These are phyloP conservation scores for Teinopalpus imperialis DNA, from an alignment of 2,888 invertebrate genomes.

Conservation along the genomic window DNA sequence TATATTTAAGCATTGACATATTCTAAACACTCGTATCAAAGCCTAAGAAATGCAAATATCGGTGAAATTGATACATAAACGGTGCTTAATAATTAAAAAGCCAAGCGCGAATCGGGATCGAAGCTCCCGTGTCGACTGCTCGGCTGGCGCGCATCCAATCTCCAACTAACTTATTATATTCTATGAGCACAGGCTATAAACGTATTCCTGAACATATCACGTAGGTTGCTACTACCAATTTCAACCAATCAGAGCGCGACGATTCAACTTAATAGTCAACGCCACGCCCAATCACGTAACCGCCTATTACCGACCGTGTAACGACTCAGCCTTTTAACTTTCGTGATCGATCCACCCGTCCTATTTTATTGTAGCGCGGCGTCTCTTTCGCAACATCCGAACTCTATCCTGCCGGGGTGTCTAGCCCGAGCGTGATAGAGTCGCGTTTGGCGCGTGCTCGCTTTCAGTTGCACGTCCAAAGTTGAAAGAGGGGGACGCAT, in stretches of 20 bases:
- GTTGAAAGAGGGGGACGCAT: slow-evolving; percentile 78
- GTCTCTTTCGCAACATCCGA: slow-evolving; percentile 62
- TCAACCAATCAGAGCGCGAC: slow-evolving; percentile 80
- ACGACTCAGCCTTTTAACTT: slow-evolving; percentile 81
- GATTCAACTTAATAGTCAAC: slow-evolving; percentile 78
- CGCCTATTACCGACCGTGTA: slow-evolving; percentile 81
- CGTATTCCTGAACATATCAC: slow-evolving; percentile 82
- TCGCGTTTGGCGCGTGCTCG: slow-evolving; percentile 78
- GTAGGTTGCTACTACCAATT: slow-evolving; percentile 79
- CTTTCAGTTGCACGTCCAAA: slow-evolving; percentile 79
- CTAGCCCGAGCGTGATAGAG: slow-evolving; percentile 75
- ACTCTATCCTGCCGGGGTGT: slow-evolving; percentile 49
- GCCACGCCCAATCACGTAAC: slow-evolving; percentile 82
- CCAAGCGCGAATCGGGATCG: slow-evolving; percentile 63
- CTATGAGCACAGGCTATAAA: slow-evolving; percentile 78
- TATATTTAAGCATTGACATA: no score
- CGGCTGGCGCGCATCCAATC: slow-evolving; percentile 73
- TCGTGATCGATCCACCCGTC: slow-evolving; percentile 70
- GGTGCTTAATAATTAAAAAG: slow-evolving; percentile 69
- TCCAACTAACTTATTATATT: slow-evolving; percentile 79
- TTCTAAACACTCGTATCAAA: no score
- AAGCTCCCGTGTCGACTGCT: slow-evolving; percentile 61
- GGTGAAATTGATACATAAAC: slow-evolving; percentile 55
- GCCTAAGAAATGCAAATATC: no score
- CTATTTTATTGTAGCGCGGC: slow-evolving; percentile 47